Percentiles rank a stretch among this genome's conserved stretches.
Conservation (phyloP, 2,888 invertebrate species). For the Agriopis marginaria region DNA sequence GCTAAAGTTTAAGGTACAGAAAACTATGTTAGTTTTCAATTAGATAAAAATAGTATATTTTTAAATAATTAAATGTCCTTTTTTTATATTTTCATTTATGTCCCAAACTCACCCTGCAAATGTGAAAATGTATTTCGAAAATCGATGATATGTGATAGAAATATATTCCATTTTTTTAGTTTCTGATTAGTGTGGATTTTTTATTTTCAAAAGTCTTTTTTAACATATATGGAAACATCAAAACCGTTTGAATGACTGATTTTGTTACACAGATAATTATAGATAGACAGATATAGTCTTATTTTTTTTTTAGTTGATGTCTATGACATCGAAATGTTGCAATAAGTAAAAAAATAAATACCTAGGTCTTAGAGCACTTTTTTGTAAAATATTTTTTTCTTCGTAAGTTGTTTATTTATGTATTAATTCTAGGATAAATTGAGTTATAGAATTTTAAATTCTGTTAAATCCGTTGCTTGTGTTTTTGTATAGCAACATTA, state of each 20-base stretch:
- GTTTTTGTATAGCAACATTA: conserved; percentile 42
- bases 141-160: conserved; percentile 74
- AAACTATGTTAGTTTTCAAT: neutral
- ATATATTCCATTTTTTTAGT: conserved; percentile 82
- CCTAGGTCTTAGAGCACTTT: conserved; percentile 48
- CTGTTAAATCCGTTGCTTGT: conserved; percentile 47
- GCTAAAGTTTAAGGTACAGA: neutral
- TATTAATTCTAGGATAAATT: conserved; percentile 53
- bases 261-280: conserved; percentile 47
- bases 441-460: conserved; percentile 54
- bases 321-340: conserved; percentile 71
- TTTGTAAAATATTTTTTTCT: conserved; percentile 67
- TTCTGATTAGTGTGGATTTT: conserved; percentile 57
- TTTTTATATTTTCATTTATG: neutral
- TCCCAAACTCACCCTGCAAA: conserved; percentile 17
- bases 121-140: conserved; percentile 44
- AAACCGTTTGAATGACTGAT: conserved; percentile 56
- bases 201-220: conserved; percentile 32
- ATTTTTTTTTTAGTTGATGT: conserved; percentile 58
- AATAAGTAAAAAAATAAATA: conserved; percentile 67
- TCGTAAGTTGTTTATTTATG: conserved; percentile 62
- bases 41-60: no score
- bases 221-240: conserved; percentile 25
- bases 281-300: no score
- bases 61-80: no score